phyloP scores from a whole-genome alignment of 1,140 invertebrate genomes.

The Drosophila sp. region DNA sequence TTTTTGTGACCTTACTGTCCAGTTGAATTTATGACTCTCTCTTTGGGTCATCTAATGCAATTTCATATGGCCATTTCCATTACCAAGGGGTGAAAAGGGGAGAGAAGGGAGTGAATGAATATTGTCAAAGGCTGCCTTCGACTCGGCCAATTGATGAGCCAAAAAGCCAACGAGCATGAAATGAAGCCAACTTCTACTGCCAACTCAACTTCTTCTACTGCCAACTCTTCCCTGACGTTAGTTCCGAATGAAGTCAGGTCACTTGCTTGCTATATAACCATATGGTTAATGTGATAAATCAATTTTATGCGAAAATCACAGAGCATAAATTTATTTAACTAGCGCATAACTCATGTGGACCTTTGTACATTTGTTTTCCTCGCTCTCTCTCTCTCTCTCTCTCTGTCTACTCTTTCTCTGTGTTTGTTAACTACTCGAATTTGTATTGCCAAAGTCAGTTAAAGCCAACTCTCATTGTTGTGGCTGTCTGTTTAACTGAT shows the following conservation, averaged over 20 bases:
- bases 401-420: too few species aligned
- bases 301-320: slow-evolving; percentile 83
- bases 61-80: slow-evolving; percentile 59
- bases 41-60: slow-evolving; percentile 74
- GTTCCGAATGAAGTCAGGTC: neutral
- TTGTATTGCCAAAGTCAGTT: slow-evolving; percentile 25
- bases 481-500: slow-evolving; percentile 8
- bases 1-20: slow-evolving; percentile 57
- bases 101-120: slow-evolving; percentile 8
- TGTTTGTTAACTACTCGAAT: slow-evolving; percentile 25
- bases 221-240: neutral
- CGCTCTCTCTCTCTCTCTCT: too few species aligned
- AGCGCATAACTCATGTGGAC: slow-evolving; percentile 75
- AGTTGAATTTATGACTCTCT: slow-evolving; percentile 62
- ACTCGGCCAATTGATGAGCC: slow-evolving; percentile 74
- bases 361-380: slow-evolving; percentile 40
- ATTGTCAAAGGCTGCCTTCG: slow-evolving; percentile 43
- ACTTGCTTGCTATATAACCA: too few species aligned
- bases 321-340: slow-evolving; percentile 83
- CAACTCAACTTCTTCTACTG: slow-evolving; percentile 49
- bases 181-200: slow-evolving; percentile 70
- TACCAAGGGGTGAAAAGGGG: slow-evolving; percentile 8
- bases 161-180: slow-evolving; percentile 82
- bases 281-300: slow-evolving; percentile 81
- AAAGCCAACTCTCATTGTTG: slow-evolving; percentile 28